Evolutionary conservation across 1,140 invertebrate genomes (phyloP), one percentile per base, ranked within the genome.

Genomic region (Apis dorsata): DNA sequence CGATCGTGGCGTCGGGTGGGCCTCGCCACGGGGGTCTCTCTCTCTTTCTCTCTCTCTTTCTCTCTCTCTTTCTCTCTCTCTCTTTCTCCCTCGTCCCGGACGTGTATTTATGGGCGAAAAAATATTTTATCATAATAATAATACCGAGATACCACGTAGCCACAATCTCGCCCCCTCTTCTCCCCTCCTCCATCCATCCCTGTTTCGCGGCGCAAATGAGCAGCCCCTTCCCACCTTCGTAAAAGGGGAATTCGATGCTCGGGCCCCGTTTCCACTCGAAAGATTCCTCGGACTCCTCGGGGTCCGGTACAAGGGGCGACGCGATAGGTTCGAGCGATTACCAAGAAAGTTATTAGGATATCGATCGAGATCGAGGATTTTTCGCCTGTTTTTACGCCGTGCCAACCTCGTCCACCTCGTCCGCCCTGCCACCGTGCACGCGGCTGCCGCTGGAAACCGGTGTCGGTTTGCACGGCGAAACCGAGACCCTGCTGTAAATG

Each of bases 71-170:
- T 3, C 34, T 2, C 34, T 34, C 34, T 3, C 34, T 34, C 2
- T 28, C 28, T 28, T 1, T 34, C 34, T 92, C 88, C 85, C 87
- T 83, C 83, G 84, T 88, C 88, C 81, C 83, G 85, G 87, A 90
- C 85, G 91, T 92, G 73, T 92, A 93, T 93, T 93, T 93, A 93
- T 91, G 91, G 85, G 86, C 83, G 87, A 88, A 92, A 92, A 92
- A 92, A 88, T 92, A 88, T 90, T 93, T 91, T 92, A 93, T 93
- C 91, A 90, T 93, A 93, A 44, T 93, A 93, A 93, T 93, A 92
- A 93, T 89, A 81, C 83, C 71, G 80, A 90, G 90, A 91, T 89
- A 90, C 76, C 85, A 75, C 86, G 87, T 34, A 34, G 34, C 2
- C 44, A 24, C 21, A 2, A 19, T 51, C 21, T n/a, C 66, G 49